Conservation (phyloP, 2,888 invertebrate species). For the Molanna angustata region DNA sequence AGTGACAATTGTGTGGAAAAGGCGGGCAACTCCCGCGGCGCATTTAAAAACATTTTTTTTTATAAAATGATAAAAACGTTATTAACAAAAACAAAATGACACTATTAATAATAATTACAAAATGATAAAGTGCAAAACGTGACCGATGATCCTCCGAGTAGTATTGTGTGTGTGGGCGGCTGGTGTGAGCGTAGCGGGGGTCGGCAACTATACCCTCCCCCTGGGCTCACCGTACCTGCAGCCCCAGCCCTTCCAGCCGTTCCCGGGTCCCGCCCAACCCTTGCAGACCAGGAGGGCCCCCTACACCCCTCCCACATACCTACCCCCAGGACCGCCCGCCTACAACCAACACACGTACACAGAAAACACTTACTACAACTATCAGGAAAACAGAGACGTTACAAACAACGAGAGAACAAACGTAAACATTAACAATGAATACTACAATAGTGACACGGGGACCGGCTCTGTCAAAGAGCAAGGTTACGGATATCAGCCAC, state of each 20-base stretch:
- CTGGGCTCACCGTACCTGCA: slow-evolving; percentile 44
- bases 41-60: too few species aligned
- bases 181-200: slow-evolving; percentile 36
- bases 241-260: slow-evolving; percentile 35
- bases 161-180: slow-evolving; percentile 15
- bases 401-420: slow-evolving; percentile 7
- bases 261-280: slow-evolving; percentile 36
- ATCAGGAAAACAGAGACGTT: slow-evolving; percentile 10
- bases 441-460: slow-evolving; percentile 13
- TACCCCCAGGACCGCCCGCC: slow-evolving; percentile 19
- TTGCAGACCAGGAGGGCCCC: slow-evolving; percentile 18
- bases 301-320: slow-evolving; percentile 30
- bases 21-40: too few species aligned
- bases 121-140: slow-evolving; percentile 31
- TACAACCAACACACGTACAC: slow-evolving; percentile 5
- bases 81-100: too few species aligned
- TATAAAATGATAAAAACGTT: too few species aligned
- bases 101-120: slow-evolving; percentile 19
- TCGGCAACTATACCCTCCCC: slow-evolving; percentile 48
- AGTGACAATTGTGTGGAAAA: too few species aligned
- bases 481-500: slow-evolving; percentile 25
- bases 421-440: slow-evolving; percentile 20
- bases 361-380: slow-evolving; percentile 12
- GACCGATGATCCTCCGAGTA: slow-evolving; percentile 16
- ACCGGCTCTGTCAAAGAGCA: slow-evolving; percentile 18